Conservation (phyloP, 2,888 invertebrate species). For the Flexamia atlantica region DNA sequence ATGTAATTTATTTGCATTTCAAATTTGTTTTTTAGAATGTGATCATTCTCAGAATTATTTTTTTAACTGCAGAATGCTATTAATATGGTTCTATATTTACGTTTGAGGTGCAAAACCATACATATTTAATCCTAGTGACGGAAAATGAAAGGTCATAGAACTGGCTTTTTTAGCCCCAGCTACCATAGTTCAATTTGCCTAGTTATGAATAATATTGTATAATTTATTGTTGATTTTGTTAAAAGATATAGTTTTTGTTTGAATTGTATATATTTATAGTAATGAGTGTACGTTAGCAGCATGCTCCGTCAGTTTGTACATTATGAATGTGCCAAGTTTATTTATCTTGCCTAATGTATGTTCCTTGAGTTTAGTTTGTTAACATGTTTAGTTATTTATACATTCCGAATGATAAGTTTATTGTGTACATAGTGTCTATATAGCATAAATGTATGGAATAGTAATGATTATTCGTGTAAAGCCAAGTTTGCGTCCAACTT, state of each 20-base stretch:
- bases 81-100: not conserved
- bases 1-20: too few species aligned
- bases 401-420: slow-evolving; percentile 44
- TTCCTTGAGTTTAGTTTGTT: slow-evolving; percentile 47
- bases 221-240: slow-evolving; percentile 57
- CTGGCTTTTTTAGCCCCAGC: slow-evolving; percentile 20
- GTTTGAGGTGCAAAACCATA: not conserved
- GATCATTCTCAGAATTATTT: too few species aligned
- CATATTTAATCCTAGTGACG: not conserved
- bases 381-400: slow-evolving; percentile 56
- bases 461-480: slow-evolving; percentile 19
- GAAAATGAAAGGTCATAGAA: not conserved
- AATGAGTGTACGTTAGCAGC: slow-evolving; percentile 27
- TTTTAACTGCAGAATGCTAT: not conserved
- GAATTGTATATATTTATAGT: slow-evolving; percentile 34
- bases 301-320: slow-evolving; percentile 45
- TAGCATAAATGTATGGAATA: slow-evolving; percentile 11
- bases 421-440: slow-evolving; percentile 53
- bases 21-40: too few species aligned
- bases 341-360: slow-evolving; percentile 58
- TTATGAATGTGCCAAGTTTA: slow-evolving; percentile 54
- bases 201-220: slow-evolving; percentile 30
- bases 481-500: slow-evolving; percentile 39
- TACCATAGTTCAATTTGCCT: slow-evolving; percentile 36
- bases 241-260: slow-evolving; percentile 40